These are phyloP conservation scores for Ciona savignyi DNA, from an alignment of 23 tunicate genomes.

Conservation along the genomic window DNA sequence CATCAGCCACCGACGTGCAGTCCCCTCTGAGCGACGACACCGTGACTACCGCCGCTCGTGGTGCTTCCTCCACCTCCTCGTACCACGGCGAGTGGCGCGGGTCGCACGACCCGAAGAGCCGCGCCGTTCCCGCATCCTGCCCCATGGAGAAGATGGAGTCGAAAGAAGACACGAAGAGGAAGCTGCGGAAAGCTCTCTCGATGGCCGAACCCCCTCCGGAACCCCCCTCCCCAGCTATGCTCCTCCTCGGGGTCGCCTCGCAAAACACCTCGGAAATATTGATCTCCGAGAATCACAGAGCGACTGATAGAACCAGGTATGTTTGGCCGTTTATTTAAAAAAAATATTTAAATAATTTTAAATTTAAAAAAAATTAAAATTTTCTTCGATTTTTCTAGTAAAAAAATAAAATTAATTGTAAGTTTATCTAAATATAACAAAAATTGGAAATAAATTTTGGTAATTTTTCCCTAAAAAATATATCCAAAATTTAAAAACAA, in stretches of 20 bases:
- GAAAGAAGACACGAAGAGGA: slow-evolving; percentile 63
- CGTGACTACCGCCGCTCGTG: slow-evolving; percentile 35
- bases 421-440: no score
- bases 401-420: no score
- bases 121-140: neutral
- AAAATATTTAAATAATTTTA: no score
- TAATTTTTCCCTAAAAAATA: no score
- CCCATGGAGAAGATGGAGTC: neutral
- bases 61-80: slow-evolving; percentile 23
- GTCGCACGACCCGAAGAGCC: neutral
- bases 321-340: no score
- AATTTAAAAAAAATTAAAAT: no score
- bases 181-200: slow-evolving; percentile 55
- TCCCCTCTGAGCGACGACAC: slow-evolving; percentile 52
- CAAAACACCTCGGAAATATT: neutral
- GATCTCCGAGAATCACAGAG: no score
- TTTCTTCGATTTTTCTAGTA: no score
- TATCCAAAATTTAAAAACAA: no score
- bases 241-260: slow-evolving; percentile 28
- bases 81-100: slow-evolving; percentile 11
- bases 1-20: slow-evolving; percentile 35
- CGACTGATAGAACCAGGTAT: no score
- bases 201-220: slow-evolving; percentile 52
- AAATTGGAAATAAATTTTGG: no score
- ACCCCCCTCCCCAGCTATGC: slow-evolving; percentile 36